These are phyloP conservation scores for Melitaea athalia DNA, from an alignment of 2,888 invertebrate species.

Conservation along the genomic window DNA sequence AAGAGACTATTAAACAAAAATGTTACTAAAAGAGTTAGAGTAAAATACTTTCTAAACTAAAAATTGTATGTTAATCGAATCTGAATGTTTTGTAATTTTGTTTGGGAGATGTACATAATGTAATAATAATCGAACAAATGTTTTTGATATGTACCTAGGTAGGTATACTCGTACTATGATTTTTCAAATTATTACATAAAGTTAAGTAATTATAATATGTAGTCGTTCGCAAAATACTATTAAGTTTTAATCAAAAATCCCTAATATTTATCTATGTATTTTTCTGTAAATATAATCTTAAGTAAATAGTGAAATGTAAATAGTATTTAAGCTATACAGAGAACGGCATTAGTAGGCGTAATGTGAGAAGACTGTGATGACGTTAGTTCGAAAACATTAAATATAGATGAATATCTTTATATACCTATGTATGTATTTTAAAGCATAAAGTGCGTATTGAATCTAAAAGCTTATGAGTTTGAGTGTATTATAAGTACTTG, in stretches of 20 bases:
- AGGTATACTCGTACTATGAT: not conserved
- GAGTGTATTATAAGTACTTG: conserved; percentile 28
- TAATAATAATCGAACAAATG: not conserved
- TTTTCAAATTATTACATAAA: not conserved
- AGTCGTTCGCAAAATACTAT: too few species aligned
- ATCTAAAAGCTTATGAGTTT: conserved; percentile 21
- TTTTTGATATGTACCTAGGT: too few species aligned
- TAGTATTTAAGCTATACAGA: conserved; percentile 30
- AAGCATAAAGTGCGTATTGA: conserved; percentile 24
- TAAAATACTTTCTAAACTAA: not conserved
- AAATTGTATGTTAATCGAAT: not conserved
- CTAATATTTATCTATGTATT: conserved; percentile 2
- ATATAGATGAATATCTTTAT: conserved; percentile 13
- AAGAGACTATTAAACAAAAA: not conserved
- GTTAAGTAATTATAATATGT: not conserved
- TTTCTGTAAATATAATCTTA: conserved; percentile 25
- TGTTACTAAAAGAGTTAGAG: not conserved
- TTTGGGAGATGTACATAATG: not conserved
- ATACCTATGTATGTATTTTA: not conserved
- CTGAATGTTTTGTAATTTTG: not conserved
- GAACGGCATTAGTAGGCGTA: conserved; percentile 52
- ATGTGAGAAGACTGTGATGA: conserved; percentile 81
- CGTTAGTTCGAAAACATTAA: conserved; percentile 29
- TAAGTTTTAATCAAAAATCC: not conserved
- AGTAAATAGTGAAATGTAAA: conserved; percentile 27